These are phyloP conservation scores for Drosophila cardini DNA, from an alignment of 1,140 invertebrate species.

Conservation along the genomic window DNA sequence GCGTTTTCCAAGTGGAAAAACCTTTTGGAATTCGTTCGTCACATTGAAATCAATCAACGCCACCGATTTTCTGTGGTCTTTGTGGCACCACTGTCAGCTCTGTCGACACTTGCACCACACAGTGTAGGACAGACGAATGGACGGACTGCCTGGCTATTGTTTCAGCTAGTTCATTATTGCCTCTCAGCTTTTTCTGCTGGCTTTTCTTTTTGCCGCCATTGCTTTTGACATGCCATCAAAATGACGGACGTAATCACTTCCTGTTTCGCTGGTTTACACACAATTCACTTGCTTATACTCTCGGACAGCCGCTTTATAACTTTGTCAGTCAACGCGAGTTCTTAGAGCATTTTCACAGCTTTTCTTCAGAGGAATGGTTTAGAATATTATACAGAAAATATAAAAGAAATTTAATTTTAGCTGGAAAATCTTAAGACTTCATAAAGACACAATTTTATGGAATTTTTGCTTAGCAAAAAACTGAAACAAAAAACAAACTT, in stretches of 20 bases:
- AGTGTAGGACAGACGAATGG: background rate
- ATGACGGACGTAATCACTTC: slow-evolving; percentile 80
- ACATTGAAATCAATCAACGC: slow-evolving; percentile 59
- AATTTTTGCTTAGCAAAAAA: too few relatives aligned
- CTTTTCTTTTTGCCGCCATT: slow-evolving; percentile 47
- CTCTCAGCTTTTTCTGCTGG: slow-evolving; percentile 25
- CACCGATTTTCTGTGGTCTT: slow-evolving; percentile 26
- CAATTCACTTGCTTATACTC: slow-evolving; percentile 22
- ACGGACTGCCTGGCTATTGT: slow-evolving; percentile 70
- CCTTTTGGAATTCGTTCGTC: background rate
- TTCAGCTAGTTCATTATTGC: slow-evolving; percentile 72
- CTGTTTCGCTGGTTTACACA: slow-evolving; percentile 49
- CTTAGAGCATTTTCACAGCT: too few relatives aligned
- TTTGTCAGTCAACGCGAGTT: too few relatives aligned
- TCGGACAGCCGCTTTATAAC: background rate
- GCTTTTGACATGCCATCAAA: slow-evolving; percentile 72
- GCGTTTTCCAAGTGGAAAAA: background rate
- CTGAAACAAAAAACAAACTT: too few relatives aligned
- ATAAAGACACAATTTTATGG: too few relatives aligned
- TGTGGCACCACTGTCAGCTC: slow-evolving; percentile 34
- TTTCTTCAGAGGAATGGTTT: too few relatives aligned
- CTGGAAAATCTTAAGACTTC: background rate
- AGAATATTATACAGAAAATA: background rate
- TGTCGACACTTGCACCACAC: slow-evolving; percentile 23
- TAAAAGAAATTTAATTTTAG: background rate